phyloP scores from a whole-genome alignment of 1,140 invertebrate genomes.

The Drosophila tsacasi region DNA sequence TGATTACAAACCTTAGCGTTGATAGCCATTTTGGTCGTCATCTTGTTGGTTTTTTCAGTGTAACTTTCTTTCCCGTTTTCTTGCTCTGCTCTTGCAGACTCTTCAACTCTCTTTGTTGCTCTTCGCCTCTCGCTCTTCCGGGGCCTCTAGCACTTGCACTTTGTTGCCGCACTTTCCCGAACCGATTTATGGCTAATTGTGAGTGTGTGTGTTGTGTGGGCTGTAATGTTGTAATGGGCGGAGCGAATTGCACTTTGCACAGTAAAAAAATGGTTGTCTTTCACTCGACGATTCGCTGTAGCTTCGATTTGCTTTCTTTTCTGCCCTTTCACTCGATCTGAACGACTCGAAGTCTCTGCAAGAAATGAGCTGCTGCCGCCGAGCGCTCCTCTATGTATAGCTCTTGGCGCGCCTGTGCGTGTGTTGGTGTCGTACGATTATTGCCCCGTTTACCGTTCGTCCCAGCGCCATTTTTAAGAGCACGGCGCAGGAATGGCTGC shows the following conservation, averaged over 20 bases:
- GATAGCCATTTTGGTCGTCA: conserved; percentile 82
- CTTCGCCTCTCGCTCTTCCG: conserved; percentile 14
- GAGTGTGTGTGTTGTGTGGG: conserved; percentile 4
- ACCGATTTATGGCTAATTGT: neutral
- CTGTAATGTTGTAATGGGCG: conserved; percentile 6
- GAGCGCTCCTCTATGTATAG: conserved; percentile 65
- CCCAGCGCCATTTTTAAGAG: conserved; percentile 62
- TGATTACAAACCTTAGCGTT: conserved; percentile 76
- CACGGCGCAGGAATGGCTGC: conserved; percentile 25
- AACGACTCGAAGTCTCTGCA: conserved; percentile 68
- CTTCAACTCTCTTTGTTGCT: conserved; percentile 3
- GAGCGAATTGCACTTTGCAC: conserved; percentile 34
- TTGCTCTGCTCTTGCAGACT: conserved; percentile 8
- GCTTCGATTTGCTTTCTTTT: conserved; percentile 20
- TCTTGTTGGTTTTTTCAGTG: conserved; percentile 25
- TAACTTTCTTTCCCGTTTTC: conserved; percentile 32
- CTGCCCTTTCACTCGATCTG: conserved; percentile 45
- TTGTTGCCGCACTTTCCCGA: conserved; percentile 33
- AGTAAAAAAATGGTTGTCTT: conserved; percentile 37
- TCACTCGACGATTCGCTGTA: neutral
- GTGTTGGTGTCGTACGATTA: conserved; percentile 9
- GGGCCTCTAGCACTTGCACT: conserved; percentile 44
- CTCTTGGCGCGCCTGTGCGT: conserved; percentile 3
- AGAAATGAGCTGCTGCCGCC: conserved; percentile 69
- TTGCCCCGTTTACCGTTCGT: conserved; percentile 46